Evolutionary conservation across 2,888 invertebrate genomes (phyloP).

Genomic region (Drymonia ruficornis): DNA sequence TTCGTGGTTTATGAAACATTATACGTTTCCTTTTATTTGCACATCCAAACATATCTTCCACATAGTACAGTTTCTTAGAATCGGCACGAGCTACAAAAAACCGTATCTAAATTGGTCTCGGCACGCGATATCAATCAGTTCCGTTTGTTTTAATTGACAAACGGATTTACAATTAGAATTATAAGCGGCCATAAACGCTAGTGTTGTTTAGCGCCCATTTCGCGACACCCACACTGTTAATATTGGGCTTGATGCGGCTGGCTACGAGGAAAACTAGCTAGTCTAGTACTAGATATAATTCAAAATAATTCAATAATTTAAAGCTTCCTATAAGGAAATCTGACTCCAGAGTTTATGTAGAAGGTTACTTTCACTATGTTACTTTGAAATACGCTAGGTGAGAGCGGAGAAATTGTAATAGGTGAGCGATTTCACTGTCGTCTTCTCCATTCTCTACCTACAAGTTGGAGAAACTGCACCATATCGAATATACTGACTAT

Average conservation of each 20-base stretch:
- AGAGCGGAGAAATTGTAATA: too few relatives aligned
- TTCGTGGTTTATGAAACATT: neutral
- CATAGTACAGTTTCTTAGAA: constrained; percentile 37
- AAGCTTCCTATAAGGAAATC: too few relatives aligned
- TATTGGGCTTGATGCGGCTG: constrained; percentile 7
- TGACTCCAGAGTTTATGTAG: too few relatives aligned
- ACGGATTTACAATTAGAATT: constrained; percentile 50
- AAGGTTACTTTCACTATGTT: too few relatives aligned
- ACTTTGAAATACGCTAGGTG: too few relatives aligned
- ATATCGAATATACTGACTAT: too few relatives aligned
- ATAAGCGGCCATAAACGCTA: constrained; percentile 24
- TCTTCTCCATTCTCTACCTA: too few relatives aligned
- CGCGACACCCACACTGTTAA: constrained; percentile 47
- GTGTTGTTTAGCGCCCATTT: constrained; percentile 42
- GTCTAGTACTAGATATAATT: too few relatives aligned
- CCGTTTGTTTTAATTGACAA: constrained; percentile 55
- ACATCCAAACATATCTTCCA: neutral
- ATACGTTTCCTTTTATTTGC: neutral
- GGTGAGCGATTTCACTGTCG: too few relatives aligned
- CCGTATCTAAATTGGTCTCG: constrained; percentile 31
- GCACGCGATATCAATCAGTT: constrained; percentile 50
- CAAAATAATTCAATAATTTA: too few relatives aligned
- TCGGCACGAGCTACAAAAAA: constrained; percentile 38
- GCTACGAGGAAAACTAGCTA: neutral
- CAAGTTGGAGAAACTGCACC: too few relatives aligned